Percentiles rank a stretch among this genome's conserved stretches.
These are phyloP conservation scores for Enhydra lutris DNA, from an alignment of 2,113 vertebrate species.

Conservation along the genomic window DNA sequence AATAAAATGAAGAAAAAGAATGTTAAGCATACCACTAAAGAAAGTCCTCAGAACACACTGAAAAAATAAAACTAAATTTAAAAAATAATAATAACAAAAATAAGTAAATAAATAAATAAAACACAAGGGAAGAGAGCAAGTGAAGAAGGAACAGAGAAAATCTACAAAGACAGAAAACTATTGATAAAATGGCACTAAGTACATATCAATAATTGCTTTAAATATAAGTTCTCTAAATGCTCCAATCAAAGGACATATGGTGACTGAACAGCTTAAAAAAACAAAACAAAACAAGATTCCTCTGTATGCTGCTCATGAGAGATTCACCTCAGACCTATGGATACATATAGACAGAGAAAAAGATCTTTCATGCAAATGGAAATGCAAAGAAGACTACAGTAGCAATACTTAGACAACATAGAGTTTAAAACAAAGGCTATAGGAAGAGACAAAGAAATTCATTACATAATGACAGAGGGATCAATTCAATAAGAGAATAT, in stretches of 20 bases:
- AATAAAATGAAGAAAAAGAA: not conserved
- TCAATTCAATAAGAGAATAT: not conserved
- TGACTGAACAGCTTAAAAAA: not conserved
- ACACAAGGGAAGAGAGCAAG: not conserved
- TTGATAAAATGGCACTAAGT: not conserved
- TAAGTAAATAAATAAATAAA: too few species aligned
- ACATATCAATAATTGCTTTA: not conserved
- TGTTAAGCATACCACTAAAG: not conserved
- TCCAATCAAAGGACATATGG: not conserved
- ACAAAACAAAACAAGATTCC: not conserved
- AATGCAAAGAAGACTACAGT: not conserved
- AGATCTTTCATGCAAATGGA: not conserved
- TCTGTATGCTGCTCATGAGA: not conserved
- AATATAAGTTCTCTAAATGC: not conserved
- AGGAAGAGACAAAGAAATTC: not conserved
- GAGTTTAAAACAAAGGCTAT: not conserved
- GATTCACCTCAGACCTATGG: not conserved
- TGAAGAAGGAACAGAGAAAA: not conserved
- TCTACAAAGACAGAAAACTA: not conserved
- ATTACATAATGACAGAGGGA: not conserved
- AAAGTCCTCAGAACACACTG: not conserved
- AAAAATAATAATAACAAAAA: too few species aligned
- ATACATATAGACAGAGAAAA: not conserved
- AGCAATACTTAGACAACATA: not conserved
- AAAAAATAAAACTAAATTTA: too few species aligned